phyloP scores from a whole-genome alignment of 2,797 vertebrate genomes.

The Pelochelys cantorii region DNA sequence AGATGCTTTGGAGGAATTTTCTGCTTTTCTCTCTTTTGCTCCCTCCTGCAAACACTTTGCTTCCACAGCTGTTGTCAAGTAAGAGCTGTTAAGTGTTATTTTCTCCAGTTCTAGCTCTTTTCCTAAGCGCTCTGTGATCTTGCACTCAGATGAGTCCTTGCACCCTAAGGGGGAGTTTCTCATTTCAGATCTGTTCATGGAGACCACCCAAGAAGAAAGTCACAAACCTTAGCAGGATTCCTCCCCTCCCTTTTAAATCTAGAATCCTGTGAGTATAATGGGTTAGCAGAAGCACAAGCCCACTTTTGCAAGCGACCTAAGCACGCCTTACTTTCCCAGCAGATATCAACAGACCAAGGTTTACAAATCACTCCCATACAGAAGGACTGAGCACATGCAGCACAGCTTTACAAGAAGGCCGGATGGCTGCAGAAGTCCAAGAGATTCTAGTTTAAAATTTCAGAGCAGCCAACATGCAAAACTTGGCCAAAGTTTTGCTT shows the following conservation, averaged over 20 bases:
- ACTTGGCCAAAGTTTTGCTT: neutral
- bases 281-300: neutral
- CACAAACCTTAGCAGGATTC: neutral
- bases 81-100: neutral
- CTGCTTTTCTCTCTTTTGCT: conserved; percentile 6
- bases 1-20: neutral
- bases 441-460: neutral
- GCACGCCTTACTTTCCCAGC: neutral
- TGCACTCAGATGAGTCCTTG: neutral
- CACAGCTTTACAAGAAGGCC: neutral
- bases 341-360: neutral
- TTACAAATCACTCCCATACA: rapidly evolving
- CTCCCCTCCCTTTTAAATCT: neutral
- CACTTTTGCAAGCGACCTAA: neutral
- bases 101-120: neutral
- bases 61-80: neutral
- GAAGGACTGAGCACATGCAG: rapidly evolving
- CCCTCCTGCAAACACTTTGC: neutral
- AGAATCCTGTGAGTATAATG: neutral
- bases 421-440: neutral
- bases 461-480: neutral
- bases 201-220: neutral
- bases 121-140: neutral
- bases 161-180: neutral
- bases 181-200: rapidly evolving